phyloP scores from a whole-genome alignment of 2,113 vertebrate species.

The Promerops cafer region DNA sequence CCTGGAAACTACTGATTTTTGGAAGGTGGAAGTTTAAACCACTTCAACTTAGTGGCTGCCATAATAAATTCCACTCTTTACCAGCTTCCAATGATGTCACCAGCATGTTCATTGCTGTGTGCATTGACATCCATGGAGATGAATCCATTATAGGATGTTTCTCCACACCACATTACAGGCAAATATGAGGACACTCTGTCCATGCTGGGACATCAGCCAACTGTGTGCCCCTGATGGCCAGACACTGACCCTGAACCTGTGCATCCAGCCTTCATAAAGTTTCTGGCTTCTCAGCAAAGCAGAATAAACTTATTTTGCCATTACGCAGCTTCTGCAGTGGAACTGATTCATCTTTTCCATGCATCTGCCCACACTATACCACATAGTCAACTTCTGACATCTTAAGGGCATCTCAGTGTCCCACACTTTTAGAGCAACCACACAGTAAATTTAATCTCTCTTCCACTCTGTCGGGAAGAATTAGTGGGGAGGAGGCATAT shows the following conservation, averaged over 20 bases:
- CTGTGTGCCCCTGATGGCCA: fast-evolving
- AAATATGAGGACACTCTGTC: neutral
- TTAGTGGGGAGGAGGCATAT: neutral
- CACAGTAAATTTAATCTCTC: neutral
- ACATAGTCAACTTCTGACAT: neutral
- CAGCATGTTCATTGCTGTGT: neutral
- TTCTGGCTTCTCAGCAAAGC: neutral
- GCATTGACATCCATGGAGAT: neutral
- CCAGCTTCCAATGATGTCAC: neutral
- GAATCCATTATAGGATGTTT: neutral
- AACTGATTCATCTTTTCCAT: neutral
- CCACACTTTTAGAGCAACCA: neutral
- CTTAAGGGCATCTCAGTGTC: neutral
- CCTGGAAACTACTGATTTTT: neutral
- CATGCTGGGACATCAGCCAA: neutral
- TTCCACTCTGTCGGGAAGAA: neutral
- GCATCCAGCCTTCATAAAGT: neutral
- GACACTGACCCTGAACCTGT: neutral
- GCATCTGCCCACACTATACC: neutral
- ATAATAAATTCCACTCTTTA: neutral
- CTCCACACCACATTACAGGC: neutral
- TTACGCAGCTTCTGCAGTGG: neutral
- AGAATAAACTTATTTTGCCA: neutral
- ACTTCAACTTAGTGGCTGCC: neutral
- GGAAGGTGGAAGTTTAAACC: neutral